phyloP scores from a whole-genome alignment of 2,888 invertebrate genomes.

The Carcina quercana region DNA sequence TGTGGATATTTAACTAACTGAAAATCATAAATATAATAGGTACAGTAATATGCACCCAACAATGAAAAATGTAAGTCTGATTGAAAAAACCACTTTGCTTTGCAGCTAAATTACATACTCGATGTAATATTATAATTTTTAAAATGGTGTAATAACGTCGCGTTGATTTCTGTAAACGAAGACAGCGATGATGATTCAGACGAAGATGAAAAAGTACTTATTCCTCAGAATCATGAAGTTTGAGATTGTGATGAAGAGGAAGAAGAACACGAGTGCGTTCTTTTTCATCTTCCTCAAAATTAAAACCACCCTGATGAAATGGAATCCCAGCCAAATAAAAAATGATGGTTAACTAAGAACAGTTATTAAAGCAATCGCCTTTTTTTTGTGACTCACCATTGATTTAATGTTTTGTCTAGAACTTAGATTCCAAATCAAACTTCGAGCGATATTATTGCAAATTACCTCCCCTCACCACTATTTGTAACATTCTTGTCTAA shows the following conservation, averaged over 20 bases:
- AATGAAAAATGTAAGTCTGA: too few species aligned
- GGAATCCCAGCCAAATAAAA: not conserved
- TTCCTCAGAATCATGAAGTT: constrained; percentile 4
- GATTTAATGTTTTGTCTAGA: not conserved
- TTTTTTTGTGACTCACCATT: not conserved
- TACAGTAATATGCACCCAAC: too few species aligned
- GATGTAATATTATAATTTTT: too few species aligned
- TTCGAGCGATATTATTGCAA: not conserved
- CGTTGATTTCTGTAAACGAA: constrained; percentile 1
- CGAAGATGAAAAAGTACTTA: constrained; percentile 1
- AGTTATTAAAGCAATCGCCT: not conserved
- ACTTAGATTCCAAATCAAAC: not conserved
- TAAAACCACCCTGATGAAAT: not conserved
- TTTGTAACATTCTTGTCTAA: not conserved
- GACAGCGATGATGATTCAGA: not conserved
- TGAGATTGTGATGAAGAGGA: constrained; percentile 1
- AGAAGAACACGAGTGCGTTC: not conserved
- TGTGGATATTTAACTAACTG: too few species aligned
- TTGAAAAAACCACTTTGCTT: too few species aligned
- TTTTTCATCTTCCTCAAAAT: not conserved
- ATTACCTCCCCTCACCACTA: not conserved
- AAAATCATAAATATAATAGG: too few species aligned
- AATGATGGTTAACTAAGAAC: not conserved
- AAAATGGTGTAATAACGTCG: not conserved
- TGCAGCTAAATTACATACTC: too few species aligned